Conservation (phyloP, 2,797 vertebrate species). For the Pseudochaenichthys georgianus region DNA sequence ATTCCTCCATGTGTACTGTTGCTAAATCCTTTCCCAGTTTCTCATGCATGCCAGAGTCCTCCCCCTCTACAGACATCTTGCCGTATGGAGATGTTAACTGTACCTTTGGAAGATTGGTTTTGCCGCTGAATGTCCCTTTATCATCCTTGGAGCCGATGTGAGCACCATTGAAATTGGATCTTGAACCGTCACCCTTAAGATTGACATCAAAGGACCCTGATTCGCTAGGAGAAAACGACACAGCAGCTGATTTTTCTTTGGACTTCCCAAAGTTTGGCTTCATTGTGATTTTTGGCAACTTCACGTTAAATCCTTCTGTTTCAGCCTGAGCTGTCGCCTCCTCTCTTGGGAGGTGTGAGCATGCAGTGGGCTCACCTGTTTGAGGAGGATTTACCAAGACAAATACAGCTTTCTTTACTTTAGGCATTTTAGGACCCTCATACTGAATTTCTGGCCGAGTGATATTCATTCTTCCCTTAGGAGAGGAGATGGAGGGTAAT, state of each 20-base stretch:
- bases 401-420: slow-evolving; percentile 84
- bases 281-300: slow-evolving; percentile 77
- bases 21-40: slow-evolving; percentile 61
- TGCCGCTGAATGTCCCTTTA: slow-evolving; percentile 72
- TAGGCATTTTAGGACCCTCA: slow-evolving; percentile 81
- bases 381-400: slow-evolving; percentile 78
- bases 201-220: slow-evolving; percentile 60
- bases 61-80: slow-evolving; percentile 62
- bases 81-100: slow-evolving; percentile 84
- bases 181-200: slow-evolving; percentile 45
- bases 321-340: slow-evolving; percentile 51
- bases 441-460: slow-evolving; percentile 73
- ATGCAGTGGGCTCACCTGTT: slow-evolving; percentile 55
- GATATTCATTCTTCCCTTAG: slow-evolving; percentile 67
- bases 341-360: slow-evolving; percentile 36
- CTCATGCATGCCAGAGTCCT: slow-evolving; percentile 54
- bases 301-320: slow-evolving; percentile 63
- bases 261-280: slow-evolving; percentile 79
- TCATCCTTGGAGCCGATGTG: slow-evolving; percentile 73
- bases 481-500: slow-evolving; percentile 77
- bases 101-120: slow-evolving; percentile 87
- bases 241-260: slow-evolving; percentile 68
- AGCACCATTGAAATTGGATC: slow-evolving; percentile 65
- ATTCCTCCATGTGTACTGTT: slow-evolving; percentile 36
- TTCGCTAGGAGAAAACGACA: slow-evolving; percentile 80